Percentiles rank a stretch among this genome's conserved stretches.
These are phyloP conservation scores for Nycticryphes semicollaris DNA, from an alignment of 2,113 vertebrate species.

Conservation along the genomic window DNA sequence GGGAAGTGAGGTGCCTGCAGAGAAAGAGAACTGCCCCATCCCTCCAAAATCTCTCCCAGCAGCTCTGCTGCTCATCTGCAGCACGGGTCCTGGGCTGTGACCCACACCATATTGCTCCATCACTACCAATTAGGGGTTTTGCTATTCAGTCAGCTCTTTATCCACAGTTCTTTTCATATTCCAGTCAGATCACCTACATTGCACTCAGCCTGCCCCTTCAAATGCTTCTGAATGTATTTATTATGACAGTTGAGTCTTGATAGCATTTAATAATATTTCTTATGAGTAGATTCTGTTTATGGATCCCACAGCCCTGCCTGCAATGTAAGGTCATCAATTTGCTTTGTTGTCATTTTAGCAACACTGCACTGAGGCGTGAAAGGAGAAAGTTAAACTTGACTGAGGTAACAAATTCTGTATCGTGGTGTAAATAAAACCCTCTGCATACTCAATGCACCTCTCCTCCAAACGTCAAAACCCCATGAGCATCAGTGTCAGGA, in stretches of 20 bases:
- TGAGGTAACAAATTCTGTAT: not conserved
- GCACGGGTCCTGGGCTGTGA: not conserved
- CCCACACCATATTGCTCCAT: not conserved
- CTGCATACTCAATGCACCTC: not conserved
- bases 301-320: not conserved
- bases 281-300: not conserved
- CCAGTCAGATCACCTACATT: not conserved
- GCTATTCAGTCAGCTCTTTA: not conserved
- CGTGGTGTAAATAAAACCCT: not conserved
- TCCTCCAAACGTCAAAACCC: not conserved
- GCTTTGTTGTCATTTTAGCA: not conserved
- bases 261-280: slow-evolving; percentile 26
- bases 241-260: not conserved
- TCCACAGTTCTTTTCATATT: not conserved
- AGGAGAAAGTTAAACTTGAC: not conserved
- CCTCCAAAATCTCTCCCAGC: not conserved
- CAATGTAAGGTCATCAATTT: not conserved
- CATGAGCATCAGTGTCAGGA: not conserved
- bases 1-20: not conserved
- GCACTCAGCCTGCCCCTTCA: not conserved
- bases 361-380: not conserved
- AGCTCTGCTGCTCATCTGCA: not conserved
- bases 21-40: not conserved
- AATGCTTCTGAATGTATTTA: not conserved
- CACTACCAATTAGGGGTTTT: not conserved